These are phyloP conservation scores for Diplolepis rosae DNA, from an alignment of 2,888 invertebrate genomes.

Conservation along the genomic window DNA sequence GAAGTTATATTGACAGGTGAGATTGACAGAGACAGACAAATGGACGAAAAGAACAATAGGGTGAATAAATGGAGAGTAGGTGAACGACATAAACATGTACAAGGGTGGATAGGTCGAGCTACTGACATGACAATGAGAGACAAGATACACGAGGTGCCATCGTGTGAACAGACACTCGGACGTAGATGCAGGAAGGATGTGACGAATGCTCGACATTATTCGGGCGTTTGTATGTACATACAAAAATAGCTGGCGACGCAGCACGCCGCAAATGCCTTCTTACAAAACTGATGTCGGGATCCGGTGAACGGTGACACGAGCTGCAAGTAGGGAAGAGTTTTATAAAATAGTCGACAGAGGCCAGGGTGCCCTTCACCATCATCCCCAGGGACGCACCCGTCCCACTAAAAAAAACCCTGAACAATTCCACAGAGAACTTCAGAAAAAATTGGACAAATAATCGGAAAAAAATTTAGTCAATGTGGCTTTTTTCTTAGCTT, in stretches of 20 bases:
- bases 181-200: constrained; percentile 49
- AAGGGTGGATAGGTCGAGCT: constrained; percentile 41
- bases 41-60: constrained; percentile 4
- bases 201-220: constrained; percentile 56
- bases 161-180: constrained; percentile 49
- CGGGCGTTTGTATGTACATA: constrained; percentile 52
- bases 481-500: too few relatives aligned
- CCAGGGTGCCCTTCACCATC: background rate
- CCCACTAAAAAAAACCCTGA: background rate
- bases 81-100: constrained; percentile 47
- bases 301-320: constrained; percentile 16
- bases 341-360: background rate
- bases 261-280: constrained; percentile 44
- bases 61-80: constrained; percentile 38
- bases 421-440: too few relatives aligned
- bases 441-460: too few relatives aligned
- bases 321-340: background rate
- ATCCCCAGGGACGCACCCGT: constrained; percentile 5
- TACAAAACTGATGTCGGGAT: constrained; percentile 11
- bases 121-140: constrained; percentile 50
- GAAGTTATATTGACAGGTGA: background rate
- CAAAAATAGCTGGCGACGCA: constrained; percentile 48
- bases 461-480: too few relatives aligned
- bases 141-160: constrained; percentile 47
- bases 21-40: background rate